Evolutionary conservation across 2,797 vertebrate species (phyloP).

Genomic region (Peromyscus melanophrys): DNA sequence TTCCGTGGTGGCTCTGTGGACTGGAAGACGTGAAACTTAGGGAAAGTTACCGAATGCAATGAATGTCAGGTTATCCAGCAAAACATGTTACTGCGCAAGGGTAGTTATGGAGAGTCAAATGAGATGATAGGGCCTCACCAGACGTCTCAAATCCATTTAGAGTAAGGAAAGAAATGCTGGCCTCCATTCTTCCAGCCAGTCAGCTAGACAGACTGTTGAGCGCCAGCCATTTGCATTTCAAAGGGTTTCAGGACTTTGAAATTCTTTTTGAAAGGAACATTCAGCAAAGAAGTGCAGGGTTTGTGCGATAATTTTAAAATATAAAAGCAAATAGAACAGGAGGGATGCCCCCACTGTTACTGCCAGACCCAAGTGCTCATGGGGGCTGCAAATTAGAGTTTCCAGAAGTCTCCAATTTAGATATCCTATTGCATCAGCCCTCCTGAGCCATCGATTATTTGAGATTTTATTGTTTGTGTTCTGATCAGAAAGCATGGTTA

Average conservation of each 20-base stretch:
- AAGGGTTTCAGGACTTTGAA: background rate
- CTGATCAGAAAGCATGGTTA: background rate
- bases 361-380: background rate
- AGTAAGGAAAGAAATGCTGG: background rate
- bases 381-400: background rate
- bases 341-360: background rate
- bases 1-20: background rate
- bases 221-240: background rate
- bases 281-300: background rate
- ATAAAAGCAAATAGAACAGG: background rate
- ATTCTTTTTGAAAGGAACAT: background rate
- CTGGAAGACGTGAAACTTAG: background rate
- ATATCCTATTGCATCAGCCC: background rate
- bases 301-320: background rate
- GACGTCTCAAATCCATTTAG: background rate
- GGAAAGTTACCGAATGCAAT: background rate
- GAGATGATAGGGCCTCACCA: background rate
- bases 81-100: background rate
- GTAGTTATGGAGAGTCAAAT: background rate
- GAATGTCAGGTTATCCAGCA: background rate
- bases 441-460: background rate
- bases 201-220: background rate
- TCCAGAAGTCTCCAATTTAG: background rate
- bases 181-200: background rate
- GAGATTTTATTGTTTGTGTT: conserved; percentile 16